Base-by-base conservation (phyloP, 2,888 invertebrate genomes). In the Tenthredo mesomela region DNA sequence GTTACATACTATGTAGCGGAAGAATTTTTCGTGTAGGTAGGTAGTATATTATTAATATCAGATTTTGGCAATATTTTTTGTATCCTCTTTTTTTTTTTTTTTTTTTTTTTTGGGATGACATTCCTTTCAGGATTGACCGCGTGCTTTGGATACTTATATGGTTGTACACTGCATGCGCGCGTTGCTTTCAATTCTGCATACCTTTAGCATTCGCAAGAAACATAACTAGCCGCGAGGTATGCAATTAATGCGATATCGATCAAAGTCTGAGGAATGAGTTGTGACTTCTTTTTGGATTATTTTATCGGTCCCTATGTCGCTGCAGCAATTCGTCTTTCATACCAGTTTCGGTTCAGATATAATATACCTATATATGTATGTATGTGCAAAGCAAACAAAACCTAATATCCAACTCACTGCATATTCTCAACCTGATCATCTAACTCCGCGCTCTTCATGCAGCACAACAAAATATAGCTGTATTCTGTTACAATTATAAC, bases 231-330 rank as follows among this genome's bases (percentile, higher is more conserved):
- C 21, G 61, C 43, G 84, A 86, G 89, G 88, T 88, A 89, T 87
- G 90, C 89, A 90, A 90, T 90, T 90, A 90, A 90, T 89, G 89
- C 85, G 90, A 90, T 90, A 90, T 88, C 88, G 90, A 90, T 90
- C 89, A 86, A 86, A 58, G 61, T 73, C 84, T 50, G 21, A 77
- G 88, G 89, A 89, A 77, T 77, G 29, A 90, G 89, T 89, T 88
- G 87, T 86, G 89, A 89, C 91, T 91, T 90, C 91, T 91, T 88
- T 87, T 90, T 88, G 88, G 88, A 87, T 15, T 84, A 33, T 67
- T 47, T 70, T 71, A 9, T 82, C 65, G 82, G 33, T 70, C 78
- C 33, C 15, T 12, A 33, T 67, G 67, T 67, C 33, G 33, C 9
- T 58, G 58, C 18, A 33, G 15, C 2, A 67, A 15, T 29, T 29